Base-by-base conservation (phyloP, 2,888 invertebrate species). In the Lithophane ornitopus region DNA sequence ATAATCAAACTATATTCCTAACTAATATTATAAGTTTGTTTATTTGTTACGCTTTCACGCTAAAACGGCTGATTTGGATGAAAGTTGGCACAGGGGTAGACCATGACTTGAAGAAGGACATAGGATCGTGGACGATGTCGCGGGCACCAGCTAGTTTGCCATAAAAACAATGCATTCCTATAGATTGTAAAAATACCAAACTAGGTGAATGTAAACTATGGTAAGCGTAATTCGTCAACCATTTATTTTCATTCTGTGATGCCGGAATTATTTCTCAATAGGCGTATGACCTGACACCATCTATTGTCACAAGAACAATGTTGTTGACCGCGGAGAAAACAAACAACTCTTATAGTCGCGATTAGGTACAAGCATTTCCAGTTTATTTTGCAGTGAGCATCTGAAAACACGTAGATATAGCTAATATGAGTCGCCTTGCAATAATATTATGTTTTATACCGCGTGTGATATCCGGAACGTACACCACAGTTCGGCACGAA, bases 281-380 rank as follows among this genome's bases (percentile, higher is more conserved):
- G 78, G 46, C 76, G 82, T 81, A 86, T 89, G 90, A 90, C 89
- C 91, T 80, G 89, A 70, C 84, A 84, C 80, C 59, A 63, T 76
- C 92, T 87, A 95, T 95, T 95, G 95, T 95, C 82, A 85, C 68
- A 75, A 85, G 90, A 92, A 94, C 94, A 95, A 94, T 94, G 91
- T 90, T 85, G 80, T 86, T 86, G 83, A 84, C 81, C 77, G 78
- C 83, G 85, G 85, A 86, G 89, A 90, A 90, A 91, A 91, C 91
- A 93, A 93, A 93, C 93, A 93, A 90, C 90, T 91, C 89, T 94
- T 95, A 95, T 92, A 95, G 93, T 92, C 92, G 91, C 86, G 85
- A 90, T 91, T 90, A 87, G 89, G 81, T 88, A 90, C 89, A 85
- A 87, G 74, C 82, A 90, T 87, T 93, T 93, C 90, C 95, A 95